These are phyloP conservation scores for Tenrec ecaudatus DNA, from an alignment of 2,113 vertebrate genomes.

Conservation along the genomic window DNA sequence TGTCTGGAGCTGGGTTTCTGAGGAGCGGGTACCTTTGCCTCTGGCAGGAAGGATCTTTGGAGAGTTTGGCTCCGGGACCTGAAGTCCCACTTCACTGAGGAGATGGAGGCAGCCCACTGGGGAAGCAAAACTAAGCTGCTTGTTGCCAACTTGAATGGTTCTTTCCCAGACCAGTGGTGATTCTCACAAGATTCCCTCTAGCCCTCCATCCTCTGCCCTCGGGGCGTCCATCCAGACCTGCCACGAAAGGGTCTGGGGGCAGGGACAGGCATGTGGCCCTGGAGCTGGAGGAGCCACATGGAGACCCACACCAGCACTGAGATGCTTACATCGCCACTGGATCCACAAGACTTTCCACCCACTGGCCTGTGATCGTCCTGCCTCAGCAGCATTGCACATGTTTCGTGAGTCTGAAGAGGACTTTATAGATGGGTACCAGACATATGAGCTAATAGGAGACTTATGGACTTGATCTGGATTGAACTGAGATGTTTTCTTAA, in stretches of 20 bases:
- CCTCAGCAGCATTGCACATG: too few relatives aligned
- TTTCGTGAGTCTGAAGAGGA: too few relatives aligned
- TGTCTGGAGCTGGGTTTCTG: neutral
- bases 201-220: neutral
- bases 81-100: neutral
- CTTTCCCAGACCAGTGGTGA: neutral
- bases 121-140: fast-evolving
- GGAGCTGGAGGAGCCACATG: too few relatives aligned
- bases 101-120: fast-evolving
- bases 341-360: too few relatives aligned
- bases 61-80: neutral
- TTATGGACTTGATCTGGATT: too few relatives aligned
- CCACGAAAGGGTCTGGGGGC: fast-evolving
- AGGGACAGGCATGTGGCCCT: neutral
- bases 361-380: too few relatives aligned
- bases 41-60: neutral
- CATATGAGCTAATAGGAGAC: too few relatives aligned
- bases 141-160: fast-evolving
- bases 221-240: neutral
- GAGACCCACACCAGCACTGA: too few relatives aligned
- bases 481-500: too few relatives aligned
- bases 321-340: too few relatives aligned
- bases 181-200: neutral
- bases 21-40: too few relatives aligned
- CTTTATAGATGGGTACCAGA: too few relatives aligned